Evolutionary conservation across 2,888 invertebrate genomes (phyloP).

Genomic region (Dinocampus coccinellae): DNA sequence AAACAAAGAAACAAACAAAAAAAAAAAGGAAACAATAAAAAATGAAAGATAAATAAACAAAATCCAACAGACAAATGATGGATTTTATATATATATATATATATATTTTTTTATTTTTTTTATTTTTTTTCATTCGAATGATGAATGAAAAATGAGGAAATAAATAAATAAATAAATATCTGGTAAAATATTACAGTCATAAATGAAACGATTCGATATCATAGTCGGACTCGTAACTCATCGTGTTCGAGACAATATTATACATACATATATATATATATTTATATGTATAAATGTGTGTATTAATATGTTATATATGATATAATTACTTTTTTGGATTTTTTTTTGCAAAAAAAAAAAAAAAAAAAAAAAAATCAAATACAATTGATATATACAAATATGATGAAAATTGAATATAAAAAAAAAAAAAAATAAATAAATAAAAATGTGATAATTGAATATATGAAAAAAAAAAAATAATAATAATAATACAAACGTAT

Average conservation of each 20-base stretch:
- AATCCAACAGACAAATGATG: neutral
- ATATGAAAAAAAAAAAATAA: neutral
- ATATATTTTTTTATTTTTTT: neutral
- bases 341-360: too few relatives aligned
- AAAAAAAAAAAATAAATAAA: too few relatives aligned
- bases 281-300: neutral
- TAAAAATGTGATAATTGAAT: too few relatives aligned
- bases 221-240: neutral
- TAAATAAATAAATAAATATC: neutral
- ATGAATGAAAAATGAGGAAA: neutral
- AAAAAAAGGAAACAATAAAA: too few relatives aligned
- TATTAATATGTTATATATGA: too few relatives aligned
- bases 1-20: too few relatives aligned
- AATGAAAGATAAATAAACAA: too few relatives aligned
- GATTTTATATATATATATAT: neutral
- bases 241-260: slow-evolving; percentile 1
- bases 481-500: too few relatives aligned
- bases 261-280: neutral
- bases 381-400: too few relatives aligned
- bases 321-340: too few relatives aligned
- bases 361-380: too few relatives aligned
- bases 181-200: neutral
- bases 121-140: neutral
- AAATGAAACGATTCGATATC: slow-evolving; percentile 6
- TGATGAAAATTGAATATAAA: too few relatives aligned